A percentile compares a stretch with the other conserved stretches of the same genome.
These are phyloP conservation scores for Odontophorus gujanensis DNA, from an alignment of 2,113 vertebrate species.

Conservation along the genomic window DNA sequence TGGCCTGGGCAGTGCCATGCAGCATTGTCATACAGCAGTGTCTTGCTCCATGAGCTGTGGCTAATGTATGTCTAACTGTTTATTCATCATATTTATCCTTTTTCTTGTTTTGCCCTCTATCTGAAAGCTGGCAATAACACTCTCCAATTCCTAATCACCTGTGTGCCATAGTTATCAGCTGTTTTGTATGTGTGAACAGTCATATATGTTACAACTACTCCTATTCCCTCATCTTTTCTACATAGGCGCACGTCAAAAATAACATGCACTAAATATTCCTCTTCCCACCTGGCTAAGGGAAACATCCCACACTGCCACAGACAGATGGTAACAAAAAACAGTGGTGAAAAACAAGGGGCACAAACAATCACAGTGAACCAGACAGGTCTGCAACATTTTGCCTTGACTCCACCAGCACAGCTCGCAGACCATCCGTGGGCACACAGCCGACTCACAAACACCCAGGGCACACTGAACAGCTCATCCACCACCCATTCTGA, in stretches of 20 bases:
- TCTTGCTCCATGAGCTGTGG: neutral
- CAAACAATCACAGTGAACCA: neutral
- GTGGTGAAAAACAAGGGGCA: neutral
- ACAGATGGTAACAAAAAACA: neutral
- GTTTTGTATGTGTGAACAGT: neutral
- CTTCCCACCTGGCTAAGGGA: neutral
- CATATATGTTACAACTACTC: neutral
- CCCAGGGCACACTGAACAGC: neutral
- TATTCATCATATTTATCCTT: neutral
- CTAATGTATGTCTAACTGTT: neutral
- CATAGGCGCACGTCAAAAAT: neutral
- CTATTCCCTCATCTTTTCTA: constrained; percentile 7
- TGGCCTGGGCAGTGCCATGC: neutral
- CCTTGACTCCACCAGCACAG: neutral
- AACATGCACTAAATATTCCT: neutral
- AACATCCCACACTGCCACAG: neutral
- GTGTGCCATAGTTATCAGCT: neutral
- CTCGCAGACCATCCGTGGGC: neutral
- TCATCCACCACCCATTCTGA: neutral
- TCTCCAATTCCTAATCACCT: neutral
- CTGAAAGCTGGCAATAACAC: neutral
- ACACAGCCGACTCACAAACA: neutral
- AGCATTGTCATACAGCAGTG: constrained; percentile 5
- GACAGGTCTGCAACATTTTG: neutral
- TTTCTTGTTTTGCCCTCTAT: neutral